Conservation (phyloP, 2,113 vertebrate species). For the Plectropomus leopardus region DNA sequence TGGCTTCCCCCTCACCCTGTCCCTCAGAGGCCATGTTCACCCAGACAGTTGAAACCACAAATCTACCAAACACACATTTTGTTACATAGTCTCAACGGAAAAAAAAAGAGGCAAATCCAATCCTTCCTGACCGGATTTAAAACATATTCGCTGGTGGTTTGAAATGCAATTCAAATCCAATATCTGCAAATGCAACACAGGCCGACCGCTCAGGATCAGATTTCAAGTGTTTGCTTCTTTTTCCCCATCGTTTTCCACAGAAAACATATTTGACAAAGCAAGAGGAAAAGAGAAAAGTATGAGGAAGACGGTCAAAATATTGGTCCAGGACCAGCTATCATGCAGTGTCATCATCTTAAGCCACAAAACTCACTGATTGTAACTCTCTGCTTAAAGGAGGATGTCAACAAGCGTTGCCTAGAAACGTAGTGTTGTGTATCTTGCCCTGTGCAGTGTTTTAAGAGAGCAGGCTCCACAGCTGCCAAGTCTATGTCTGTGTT, state of each 20-base stretch:
- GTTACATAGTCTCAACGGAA: background rate
- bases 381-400: background rate
- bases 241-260: background rate
- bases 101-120: background rate
- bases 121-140: constrained; percentile 4
- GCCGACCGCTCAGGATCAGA: background rate
- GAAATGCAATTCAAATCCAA: constrained; percentile 50
- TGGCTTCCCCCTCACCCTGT: background rate
- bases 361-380: no score
- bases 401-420: background rate
- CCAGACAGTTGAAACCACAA: background rate
- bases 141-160: constrained; percentile 31
- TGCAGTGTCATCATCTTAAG: background rate
- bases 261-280: background rate
- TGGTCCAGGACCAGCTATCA: background rate
- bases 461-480: background rate
- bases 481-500: background rate
- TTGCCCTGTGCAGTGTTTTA: background rate
- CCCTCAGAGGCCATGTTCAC: background rate
- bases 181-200: constrained; percentile 26
- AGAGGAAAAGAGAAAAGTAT: background rate
- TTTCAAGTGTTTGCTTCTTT: constrained; percentile 36
- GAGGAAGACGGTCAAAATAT: background rate
- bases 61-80: constrained; percentile 14
- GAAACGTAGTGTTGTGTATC: background rate